Evolutionary conservation across 2,888 invertebrate species (phyloP), one percentile per base, ranked within the genome.

Genomic region (Andricus quercusramuli): DNA sequence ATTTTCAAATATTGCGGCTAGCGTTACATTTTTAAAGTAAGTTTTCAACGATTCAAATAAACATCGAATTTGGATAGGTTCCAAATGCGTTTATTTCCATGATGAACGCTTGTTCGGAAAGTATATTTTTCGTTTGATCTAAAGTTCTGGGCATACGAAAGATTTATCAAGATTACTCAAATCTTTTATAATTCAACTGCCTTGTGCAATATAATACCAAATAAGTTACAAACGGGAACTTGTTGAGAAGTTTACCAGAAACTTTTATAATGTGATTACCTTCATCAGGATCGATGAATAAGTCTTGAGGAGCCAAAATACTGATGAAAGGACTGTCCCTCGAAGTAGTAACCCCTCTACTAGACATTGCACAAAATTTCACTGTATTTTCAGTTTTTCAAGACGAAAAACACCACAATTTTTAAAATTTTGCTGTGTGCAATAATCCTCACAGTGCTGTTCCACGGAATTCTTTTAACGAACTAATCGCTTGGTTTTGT

Each of bases 251-350:
- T 62, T 62, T 15, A 62, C 25, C 4, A 25, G 25, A 15, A 62
- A 29, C n/a, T 78, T 44, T 65, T 47, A 37, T 44, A n/a, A 44
- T 17, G n/a, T 22, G n/a, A 9, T 77, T 82, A 84, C 84, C 92
- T 89, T 90, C 91, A n/a, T 90, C 91, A 44, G 87, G 85, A 70
- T 91, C 91, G 82, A 90, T 89, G 84, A 90, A 87, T 78, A 90
- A 89, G 83, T 88, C 89, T 74, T 74, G 74, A 6, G 88, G 86
- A 15, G 87, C 78, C 3, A 89, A 84, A 79, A 89, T 85, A 76
- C 84, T 87, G n/a, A 88, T 85, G 81, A 89, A 92, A n/a, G 85
- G 82, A 25, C 84, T 74, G 47, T 89, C 87, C 37, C 79, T 84
- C 17, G 87, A 86, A 22, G 88, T 85, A 66, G 88, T 90, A 5